Percentiles rank a stretch among this genome's conserved stretches.
phyloP scores from a whole-genome alignment of 2,113 vertebrate species.

The Eonycteris spelaea region DNA sequence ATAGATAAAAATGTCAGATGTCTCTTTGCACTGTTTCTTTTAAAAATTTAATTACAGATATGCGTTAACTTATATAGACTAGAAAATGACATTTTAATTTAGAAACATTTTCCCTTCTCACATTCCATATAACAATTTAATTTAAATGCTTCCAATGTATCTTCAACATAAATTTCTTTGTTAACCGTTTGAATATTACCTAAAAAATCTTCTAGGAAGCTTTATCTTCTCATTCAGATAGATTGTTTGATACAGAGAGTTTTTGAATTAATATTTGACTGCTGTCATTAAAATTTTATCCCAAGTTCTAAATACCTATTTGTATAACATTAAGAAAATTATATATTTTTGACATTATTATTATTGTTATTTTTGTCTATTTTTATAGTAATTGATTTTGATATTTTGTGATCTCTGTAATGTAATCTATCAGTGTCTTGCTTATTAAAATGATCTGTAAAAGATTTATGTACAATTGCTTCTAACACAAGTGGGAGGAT shows the following conservation, averaged over 20 bases:
- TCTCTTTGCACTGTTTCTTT: background rate
- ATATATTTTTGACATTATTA: background rate
- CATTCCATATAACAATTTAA: background rate
- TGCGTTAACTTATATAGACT: background rate
- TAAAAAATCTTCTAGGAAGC: background rate
- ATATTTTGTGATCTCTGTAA: background rate
- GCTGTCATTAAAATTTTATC: background rate
- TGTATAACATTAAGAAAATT: background rate
- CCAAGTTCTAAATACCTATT: background rate
- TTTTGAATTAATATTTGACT: background rate
- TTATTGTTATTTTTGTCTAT: background rate
- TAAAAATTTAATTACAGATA: constrained; percentile 2
- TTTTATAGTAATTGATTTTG: background rate
- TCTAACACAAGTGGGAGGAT: background rate
- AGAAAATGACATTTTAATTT: background rate
- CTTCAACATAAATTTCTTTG: background rate
- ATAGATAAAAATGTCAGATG: background rate
- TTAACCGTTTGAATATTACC: background rate
- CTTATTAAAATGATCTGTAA: background rate
- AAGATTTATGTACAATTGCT: background rate
- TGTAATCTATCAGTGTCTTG: background rate
- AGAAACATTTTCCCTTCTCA: background rate
- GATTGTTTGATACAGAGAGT: background rate
- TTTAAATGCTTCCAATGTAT: background rate
- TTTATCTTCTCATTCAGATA: background rate